Conservation (phyloP, 2,888 invertebrate genomes). For the Acleris emargana region DNA sequence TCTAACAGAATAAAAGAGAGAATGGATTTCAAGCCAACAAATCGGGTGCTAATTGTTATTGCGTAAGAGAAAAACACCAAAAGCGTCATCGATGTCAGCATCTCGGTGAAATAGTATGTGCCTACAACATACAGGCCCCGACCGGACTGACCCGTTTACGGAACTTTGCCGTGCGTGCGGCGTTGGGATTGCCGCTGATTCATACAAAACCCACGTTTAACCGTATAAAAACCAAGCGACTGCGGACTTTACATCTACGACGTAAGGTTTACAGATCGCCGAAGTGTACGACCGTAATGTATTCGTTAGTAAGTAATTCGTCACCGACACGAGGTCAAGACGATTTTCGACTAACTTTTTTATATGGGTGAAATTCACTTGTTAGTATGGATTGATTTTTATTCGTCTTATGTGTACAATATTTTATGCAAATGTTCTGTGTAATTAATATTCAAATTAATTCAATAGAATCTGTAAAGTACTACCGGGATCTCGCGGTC, state of each 20-base stretch:
- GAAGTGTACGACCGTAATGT: neutral
- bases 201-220: conserved; percentile 45
- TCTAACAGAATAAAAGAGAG: too few species aligned
- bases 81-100: neutral
- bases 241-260: too few species aligned
- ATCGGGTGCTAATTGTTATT: too few species aligned
- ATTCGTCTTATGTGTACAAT: too few species aligned
- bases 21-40: too few species aligned
- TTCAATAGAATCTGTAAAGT: too few species aligned
- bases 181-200: conserved; percentile 76
- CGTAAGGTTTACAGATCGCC: too few species aligned
- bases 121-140: conserved; percentile 20
- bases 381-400: neutral
- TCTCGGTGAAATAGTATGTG: neutral
- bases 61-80: too few species aligned
- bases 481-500: too few species aligned
- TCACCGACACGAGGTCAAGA: conserved; percentile 22
- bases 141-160: conserved; percentile 68
- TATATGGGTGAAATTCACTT: conserved; percentile 23
- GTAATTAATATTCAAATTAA: too few species aligned
- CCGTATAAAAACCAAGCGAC: neutral
- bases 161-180: conserved; percentile 55
- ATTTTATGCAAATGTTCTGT: too few species aligned
- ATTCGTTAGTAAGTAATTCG: neutral
- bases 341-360: neutral